Conservation (phyloP, 2,797 vertebrate species). For the Eutrigla gurnardus region DNA sequence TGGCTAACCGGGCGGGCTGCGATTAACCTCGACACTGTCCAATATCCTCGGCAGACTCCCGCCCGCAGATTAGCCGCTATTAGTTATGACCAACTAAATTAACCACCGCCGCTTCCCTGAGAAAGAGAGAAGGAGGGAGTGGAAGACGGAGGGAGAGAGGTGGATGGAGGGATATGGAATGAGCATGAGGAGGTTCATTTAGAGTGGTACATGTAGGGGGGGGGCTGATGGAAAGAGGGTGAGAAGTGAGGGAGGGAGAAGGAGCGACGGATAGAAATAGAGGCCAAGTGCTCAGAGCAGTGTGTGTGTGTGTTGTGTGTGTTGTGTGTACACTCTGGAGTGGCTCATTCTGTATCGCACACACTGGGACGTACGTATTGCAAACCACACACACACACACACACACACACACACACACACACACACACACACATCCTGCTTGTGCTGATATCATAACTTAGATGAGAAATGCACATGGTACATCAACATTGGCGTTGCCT, state of each 20-base stretch:
- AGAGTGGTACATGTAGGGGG: conserved; percentile 52
- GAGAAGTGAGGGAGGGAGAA: conserved; percentile 70
- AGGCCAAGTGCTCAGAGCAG: conserved; percentile 68
- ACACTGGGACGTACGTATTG: conserved; percentile 43
- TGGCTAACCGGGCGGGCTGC: conserved; percentile 98
- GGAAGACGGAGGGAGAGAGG: conserved; percentile 36
- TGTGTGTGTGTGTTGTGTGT: conserved; percentile 41
- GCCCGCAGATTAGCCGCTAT: conserved; percentile 99
- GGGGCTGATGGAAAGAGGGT: conserved; percentile 52
- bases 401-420: not conserved
- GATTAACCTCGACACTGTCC: conserved; percentile 99
- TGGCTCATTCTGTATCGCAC: conserved; percentile 55
- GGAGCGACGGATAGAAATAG: conserved; percentile 69
- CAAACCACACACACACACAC: conserved; percentile 33
- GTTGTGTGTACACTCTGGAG: conserved; percentile 64
- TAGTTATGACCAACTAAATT: conserved; percentile 99
- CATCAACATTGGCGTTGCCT: not conserved
- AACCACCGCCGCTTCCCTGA: conserved; percentile 90
- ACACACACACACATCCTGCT: conserved; percentile 29
- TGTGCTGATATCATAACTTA: conserved; percentile 39
- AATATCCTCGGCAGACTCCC: conserved; percentile 99
- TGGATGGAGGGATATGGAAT: conserved; percentile 75
- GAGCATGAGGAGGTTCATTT: conserved; percentile 57
- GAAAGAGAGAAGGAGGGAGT: conserved; percentile 43
- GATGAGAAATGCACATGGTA: conserved; percentile 17